These are phyloP conservation scores for Lasioglossum baleicum DNA, from an alignment of 1,140 invertebrate genomes.

Conservation along the genomic window DNA sequence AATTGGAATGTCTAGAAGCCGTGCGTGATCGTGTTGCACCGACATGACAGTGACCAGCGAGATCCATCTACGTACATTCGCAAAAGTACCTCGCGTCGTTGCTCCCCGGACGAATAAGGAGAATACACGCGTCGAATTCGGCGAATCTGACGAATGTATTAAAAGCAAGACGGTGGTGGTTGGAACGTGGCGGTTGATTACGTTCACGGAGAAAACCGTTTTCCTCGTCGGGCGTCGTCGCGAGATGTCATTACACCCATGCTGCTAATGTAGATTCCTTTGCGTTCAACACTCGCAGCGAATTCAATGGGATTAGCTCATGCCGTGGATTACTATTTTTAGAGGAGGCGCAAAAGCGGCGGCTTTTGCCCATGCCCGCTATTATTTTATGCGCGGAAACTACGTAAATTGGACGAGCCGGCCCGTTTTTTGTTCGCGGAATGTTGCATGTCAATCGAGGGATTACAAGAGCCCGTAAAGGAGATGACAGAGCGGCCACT, in stretches of 20 bases:
- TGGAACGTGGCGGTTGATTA: neutral
- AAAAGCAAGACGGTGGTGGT: neutral
- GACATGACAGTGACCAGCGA: no score
- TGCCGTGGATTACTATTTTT: constrained; percentile 52
- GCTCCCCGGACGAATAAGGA: no score
- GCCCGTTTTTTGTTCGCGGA: constrained; percentile 10
- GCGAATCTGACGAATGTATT: no score
- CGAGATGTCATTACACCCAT: constrained; percentile 57
- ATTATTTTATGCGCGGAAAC: constrained; percentile 20
- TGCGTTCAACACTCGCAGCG: constrained; percentile 26
- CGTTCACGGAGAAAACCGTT: neutral
- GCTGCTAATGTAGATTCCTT: constrained; percentile 41
- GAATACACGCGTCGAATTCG: no score
- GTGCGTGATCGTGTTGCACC: no score
- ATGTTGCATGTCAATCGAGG: constrained; percentile 28
- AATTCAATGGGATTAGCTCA: constrained; percentile 59
- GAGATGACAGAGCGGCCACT: neutral
- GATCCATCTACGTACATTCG: no score
- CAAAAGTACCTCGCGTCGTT: no score
- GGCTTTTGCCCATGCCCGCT: neutral
- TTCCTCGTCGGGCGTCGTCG: neutral
- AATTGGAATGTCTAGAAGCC: no score
- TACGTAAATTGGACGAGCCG: constrained; percentile 16
- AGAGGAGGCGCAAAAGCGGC: constrained; percentile 44
- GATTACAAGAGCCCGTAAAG: neutral